A percentile compares a stretch with the other conserved stretches of the same genome.
Conservation (phyloP, 2,113 vertebrate species). For the Anas platyrhynchos region DNA sequence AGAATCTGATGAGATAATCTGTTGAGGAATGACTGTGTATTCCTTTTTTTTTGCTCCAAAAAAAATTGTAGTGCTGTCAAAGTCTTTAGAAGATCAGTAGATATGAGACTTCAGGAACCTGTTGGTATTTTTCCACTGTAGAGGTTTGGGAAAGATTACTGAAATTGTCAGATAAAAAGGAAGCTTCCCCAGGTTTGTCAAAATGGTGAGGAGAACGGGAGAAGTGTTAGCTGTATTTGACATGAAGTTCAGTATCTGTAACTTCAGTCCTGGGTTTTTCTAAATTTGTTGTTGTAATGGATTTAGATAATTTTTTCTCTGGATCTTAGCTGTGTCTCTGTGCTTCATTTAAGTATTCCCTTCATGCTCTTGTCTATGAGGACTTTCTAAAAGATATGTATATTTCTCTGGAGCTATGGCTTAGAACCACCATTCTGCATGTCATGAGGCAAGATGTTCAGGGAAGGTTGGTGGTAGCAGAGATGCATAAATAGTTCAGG, state of each 20-base stretch:
- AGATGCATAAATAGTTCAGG: not conserved
- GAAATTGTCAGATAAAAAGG: not conserved
- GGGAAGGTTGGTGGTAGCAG: not conserved
- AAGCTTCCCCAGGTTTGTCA: not conserved
- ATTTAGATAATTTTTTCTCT: not conserved
- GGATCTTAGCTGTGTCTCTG: not conserved
- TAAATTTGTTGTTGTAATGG: not conserved
- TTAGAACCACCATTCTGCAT: not conserved
- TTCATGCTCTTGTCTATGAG: not conserved
- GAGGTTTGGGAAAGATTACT: not conserved
- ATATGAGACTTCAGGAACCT: not conserved
- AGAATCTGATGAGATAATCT: not conserved
- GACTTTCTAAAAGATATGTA: not conserved
- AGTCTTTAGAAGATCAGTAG: not conserved
- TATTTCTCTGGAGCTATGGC: not conserved
- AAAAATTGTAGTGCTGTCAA: not conserved
- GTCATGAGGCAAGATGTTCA: not conserved
- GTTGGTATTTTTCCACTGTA: not conserved
- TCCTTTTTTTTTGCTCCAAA: not conserved
- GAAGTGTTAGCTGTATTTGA: not conserved
- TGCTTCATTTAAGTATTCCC: not conserved
- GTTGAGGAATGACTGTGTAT: not conserved
- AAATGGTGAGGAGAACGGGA: not conserved
- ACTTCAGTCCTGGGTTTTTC: not conserved
- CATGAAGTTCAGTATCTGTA: not conserved